Base-by-base conservation (phyloP, 1,140 invertebrate species). In the Diuraphis noxia region DNA sequence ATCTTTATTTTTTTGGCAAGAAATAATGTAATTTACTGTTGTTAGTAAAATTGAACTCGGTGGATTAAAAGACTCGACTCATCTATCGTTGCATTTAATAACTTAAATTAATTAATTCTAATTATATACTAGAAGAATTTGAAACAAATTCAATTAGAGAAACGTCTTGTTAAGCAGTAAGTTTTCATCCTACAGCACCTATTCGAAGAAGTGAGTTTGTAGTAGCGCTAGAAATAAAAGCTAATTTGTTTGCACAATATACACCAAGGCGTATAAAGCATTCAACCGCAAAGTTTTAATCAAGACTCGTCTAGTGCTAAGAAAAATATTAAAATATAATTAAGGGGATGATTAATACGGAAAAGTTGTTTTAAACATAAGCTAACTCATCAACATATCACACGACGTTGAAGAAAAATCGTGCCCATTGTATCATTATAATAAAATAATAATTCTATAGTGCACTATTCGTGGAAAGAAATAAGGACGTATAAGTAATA, bases 191-290 rank as follows among this genome's bases (percentile, higher is more conserved):
- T 41, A 41, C 17, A 17, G 43, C n/a, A n/a, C n/a, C n/a, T 1
- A 46, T 46, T 46, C 43, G 43, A 46, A 46, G 43, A 13, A 46
- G 43, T 17, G 9, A 82, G 79, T 38, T 1, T 81, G 19, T 1
- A 81, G 34, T 82, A 21, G 1, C 79, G 23, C 38, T 40, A 82
- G 40, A 82, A 82, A 82, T 21, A 38, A 38, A 40, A 40, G 34
- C 79, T 82, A 82, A 82, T 41, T 82, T 82, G 30, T 82, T 82
- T 40, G 34, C 36, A 82, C 23, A n/a, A n/a, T n/a, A n/a, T n/a
- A 10, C 63, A 72, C 63, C 10, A 21, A 23, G 36, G 6, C 7
- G 17, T 41, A n/a, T n/a, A 2, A 41, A 82, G 36, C 36, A 82
- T 40, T 82, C 36, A 40, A 40, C 36, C 38, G 36, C 79, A 82